phyloP scores from a whole-genome alignment of 2,113 vertebrate species.

The Heterotilapia buettikoferi region DNA sequence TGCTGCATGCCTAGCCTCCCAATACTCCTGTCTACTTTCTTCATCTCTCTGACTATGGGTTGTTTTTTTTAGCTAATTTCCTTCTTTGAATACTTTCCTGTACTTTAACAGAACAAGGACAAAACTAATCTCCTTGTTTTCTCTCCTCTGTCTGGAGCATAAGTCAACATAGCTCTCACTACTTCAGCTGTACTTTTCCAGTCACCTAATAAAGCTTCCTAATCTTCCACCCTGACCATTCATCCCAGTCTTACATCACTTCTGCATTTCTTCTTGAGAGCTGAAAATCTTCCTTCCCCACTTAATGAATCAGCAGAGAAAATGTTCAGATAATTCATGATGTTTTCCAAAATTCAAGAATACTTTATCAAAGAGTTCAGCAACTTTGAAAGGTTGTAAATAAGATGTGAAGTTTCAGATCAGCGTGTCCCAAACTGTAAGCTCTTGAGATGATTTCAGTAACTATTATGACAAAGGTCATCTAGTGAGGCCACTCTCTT shows the following conservation, averaged over 20 bases:
- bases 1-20: neutral
- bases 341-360: neutral
- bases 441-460: neutral
- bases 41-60: neutral
- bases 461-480: neutral
- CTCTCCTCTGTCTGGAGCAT: rapidly evolving
- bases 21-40: neutral
- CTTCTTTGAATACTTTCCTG: neutral
- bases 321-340: neutral
- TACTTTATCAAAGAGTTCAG: neutral
- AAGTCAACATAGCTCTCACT: neutral
- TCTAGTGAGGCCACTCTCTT: rapidly evolving
- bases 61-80: neutral
- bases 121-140: neutral
- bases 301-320: neutral
- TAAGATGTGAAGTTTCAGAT: neutral
- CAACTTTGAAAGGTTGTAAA: neutral
- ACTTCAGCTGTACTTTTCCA: neutral
- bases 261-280: neutral
- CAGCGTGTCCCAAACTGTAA: neutral
- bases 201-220: neutral
- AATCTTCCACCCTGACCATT: neutral
- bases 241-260: neutral
- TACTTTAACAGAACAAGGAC: neutral
- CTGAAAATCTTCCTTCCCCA: neutral